A percentile compares a stretch with the other conserved stretches of the same genome.
phyloP scores from a whole-genome alignment of 2,797 vertebrate genomes.

The Myotis daubentonii region DNA sequence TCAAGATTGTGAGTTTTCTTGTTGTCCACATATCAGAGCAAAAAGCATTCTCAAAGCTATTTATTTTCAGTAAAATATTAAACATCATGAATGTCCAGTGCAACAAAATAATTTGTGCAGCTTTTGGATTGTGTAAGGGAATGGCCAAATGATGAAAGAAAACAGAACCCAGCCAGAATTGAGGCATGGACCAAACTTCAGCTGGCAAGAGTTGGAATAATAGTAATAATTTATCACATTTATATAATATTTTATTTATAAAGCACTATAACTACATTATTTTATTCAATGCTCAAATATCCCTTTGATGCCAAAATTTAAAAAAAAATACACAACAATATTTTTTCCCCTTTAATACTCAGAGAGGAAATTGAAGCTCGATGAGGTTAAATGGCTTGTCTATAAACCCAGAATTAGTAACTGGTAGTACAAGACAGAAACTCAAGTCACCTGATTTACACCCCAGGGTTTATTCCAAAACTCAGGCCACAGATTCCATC shows the following conservation, averaged over 20 bases:
- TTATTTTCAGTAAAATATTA: slow-evolving; percentile 32
- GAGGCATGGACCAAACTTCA: not conserved
- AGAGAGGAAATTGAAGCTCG: slow-evolving; percentile 20
- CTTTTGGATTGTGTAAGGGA: not conserved
- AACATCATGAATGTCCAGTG: slow-evolving; percentile 2
- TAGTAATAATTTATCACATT: slow-evolving; percentile 17
- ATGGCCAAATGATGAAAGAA: not conserved
- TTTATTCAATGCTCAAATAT: slow-evolving; percentile 33
- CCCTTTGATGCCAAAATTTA: not conserved
- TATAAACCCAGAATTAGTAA: not conserved
- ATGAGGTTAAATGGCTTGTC: slow-evolving; percentile 10
- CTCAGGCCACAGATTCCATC: slow-evolving; percentile 1
- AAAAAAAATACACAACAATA: not conserved
- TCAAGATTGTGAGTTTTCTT: too few species aligned
- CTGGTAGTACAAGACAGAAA: not conserved
- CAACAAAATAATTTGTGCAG: not conserved
- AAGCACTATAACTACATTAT: not conserved
- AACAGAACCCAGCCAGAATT: not conserved
- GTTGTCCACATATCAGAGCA: not conserved
- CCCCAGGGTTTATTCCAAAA: not conserved
- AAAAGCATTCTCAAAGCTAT: not conserved
- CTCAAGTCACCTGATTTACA: not conserved
- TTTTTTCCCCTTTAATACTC: not conserved
- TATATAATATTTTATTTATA: not conserved
- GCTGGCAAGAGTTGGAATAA: not conserved